A percentile compares a stretch with the other conserved stretches of the same genome.
Evolutionary conservation across 2,797 vertebrate species (phyloP).

Genomic region (Gobionotothen gibberifrons): DNA sequence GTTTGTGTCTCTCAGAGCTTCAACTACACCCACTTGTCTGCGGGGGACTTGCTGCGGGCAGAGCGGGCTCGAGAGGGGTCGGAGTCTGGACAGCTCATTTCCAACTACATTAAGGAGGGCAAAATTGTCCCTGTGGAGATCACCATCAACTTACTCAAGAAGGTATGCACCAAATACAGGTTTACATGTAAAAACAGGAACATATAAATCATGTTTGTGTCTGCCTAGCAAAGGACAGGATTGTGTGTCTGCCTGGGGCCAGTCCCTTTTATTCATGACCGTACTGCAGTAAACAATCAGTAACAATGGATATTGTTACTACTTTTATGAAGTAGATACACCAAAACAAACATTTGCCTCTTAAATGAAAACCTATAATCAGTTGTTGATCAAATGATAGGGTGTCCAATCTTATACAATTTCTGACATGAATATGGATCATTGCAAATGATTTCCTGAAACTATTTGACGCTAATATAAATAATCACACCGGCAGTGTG

Average conservation of each 20-base stretch:
- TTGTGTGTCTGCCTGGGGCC: not conserved
- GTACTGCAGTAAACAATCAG: no score
- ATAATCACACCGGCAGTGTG: no score
- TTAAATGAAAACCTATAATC: no score
- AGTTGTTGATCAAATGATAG: no score
- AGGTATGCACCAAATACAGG: constrained; percentile 82
- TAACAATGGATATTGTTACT: no score
- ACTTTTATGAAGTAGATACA: no score
- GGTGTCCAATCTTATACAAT: no score
- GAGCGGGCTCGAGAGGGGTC: constrained; percentile 91
- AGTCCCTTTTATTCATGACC: not conserved
- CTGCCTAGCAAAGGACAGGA: not conserved
- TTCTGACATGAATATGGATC: no score
- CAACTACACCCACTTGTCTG: constrained; percentile 94
- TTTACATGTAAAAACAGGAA: not conserved
- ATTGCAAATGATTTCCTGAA: no score
- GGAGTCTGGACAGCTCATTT: constrained; percentile 92
- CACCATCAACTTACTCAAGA: constrained; percentile 93
- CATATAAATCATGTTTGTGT: not conserved
- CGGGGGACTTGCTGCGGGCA: constrained; percentile 94
- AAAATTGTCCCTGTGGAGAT: constrained; percentile 97
- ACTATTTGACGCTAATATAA: not conserved
- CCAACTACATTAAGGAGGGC: constrained; percentile 93
- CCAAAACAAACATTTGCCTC: no score
- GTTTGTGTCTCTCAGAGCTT: constrained; percentile 84